Evolutionary conservation across 2,113 vertebrate genomes (phyloP), one percentile per base, ranked within the genome.

Genomic region (Verasper variegatus): DNA sequence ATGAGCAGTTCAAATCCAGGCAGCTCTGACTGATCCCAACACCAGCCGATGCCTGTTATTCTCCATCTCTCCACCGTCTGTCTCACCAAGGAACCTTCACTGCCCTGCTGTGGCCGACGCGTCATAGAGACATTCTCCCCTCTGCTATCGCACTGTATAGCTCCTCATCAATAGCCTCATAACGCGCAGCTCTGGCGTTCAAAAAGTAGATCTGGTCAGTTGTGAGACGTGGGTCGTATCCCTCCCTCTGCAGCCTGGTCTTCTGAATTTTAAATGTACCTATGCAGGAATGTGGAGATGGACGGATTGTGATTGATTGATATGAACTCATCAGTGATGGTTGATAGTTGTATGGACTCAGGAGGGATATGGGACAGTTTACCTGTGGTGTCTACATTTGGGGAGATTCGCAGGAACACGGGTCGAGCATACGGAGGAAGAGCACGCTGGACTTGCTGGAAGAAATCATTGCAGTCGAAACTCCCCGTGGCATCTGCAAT

Each of bases 201-300:
- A 98, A 85, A 68, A 97, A 96, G 91, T 95, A 97, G 83, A 97
- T 94, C 26, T 85, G 94, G 83, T 98, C 97, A 0, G 93, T 87
- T 4, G 92, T 96, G 65, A 95, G 94, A 12, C 95, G 94, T 0
- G 95, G 96, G 83, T 97, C 93, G 0, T 92, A 98, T 51, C 95
- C 95, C 75, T 98, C 96, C 13, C 80, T 94, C 86, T 97, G 97
- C 20, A 98, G 82, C 49, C 96, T 90, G 1, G 96, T 98, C 90
- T 98, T 98, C 93, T 97, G 96, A 76, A 98, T 96, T 92, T 98
- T 98, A 86, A 97, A 98, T 0, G 97, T 98, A 54, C 96, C 97
- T 98, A 68, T 4, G 37, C 2, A 4, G 45, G 35, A 78, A 80
- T 40, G 23, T 45, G 45, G 6, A 45, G 0, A 56, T 14, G 23